A percentile compares a stretch with the other conserved stretches of the same genome.
Conservation (phyloP, 1,140 invertebrate species). For the Lepidurus packardi region DNA sequence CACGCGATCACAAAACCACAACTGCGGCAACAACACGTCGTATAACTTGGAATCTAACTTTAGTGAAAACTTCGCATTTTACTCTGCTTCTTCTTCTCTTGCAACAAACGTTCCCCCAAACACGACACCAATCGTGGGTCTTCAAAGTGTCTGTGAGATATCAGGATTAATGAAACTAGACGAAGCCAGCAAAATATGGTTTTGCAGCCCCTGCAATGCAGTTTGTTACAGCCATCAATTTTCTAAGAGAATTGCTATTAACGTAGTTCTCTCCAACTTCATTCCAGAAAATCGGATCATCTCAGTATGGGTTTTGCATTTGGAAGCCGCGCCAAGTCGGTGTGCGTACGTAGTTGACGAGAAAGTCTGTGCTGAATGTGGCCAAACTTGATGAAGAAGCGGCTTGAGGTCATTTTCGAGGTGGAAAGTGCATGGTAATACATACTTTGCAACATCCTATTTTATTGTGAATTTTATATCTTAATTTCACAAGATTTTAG, state of each 20-base stretch:
- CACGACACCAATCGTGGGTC: conserved; percentile 46
- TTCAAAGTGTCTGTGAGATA: conserved; percentile 56
- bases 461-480: too few relatives aligned
- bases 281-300: conserved; percentile 41
- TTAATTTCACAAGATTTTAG: too few relatives aligned
- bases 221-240: conserved; percentile 66
- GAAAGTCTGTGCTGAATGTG: too few relatives aligned
- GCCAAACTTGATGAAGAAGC: too few relatives aligned
- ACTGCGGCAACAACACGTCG: too few relatives aligned
- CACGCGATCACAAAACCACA: too few relatives aligned
- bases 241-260: conserved; percentile 49
- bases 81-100: conserved; percentile 35
- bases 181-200: conserved; percentile 64
- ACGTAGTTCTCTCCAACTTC: not conserved
- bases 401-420: too few relatives aligned
- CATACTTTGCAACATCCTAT: too few relatives aligned
- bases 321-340: conserved; percentile 43
- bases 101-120: conserved; percentile 42
- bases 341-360: too few relatives aligned
- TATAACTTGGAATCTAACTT: too few relatives aligned
- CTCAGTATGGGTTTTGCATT: conserved; percentile 57
- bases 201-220: conserved; percentile 59
- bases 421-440: too few relatives aligned
- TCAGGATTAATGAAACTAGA: conserved; percentile 44
- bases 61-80: too few relatives aligned